Evolutionary conservation across 2,797 vertebrate species (phyloP), one percentile per base, ranked within the genome.

Genomic region (Channallabes apus): DNA sequence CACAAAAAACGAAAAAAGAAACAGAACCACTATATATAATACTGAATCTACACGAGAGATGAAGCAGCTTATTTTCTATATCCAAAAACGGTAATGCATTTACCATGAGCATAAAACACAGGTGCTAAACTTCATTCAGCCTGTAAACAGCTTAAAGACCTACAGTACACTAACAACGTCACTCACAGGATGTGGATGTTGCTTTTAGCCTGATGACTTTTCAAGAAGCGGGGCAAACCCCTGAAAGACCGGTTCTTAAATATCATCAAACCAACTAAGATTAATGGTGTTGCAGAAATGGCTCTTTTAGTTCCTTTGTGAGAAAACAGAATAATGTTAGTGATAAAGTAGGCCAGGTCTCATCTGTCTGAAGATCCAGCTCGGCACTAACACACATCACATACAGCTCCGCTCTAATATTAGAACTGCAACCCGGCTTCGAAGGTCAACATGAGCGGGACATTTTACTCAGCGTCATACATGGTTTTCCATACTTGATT

Each of bases 361-460:
- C 73, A 9, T 86, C 82, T 80, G 84, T 76, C 80, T 76, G 24
- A 46, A 29, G 82, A 81, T 72, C 46, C 73, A 68, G 32, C 82
- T 86, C 65, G 75, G 87, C 58, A 83, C 73, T 75, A 84, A 58
- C 64, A 84, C 78, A 79, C 73, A 68, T 56, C 81, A 61, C 12
- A 58, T 72, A n/a, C 69, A 29, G 56, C 65, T 41, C 1, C 12
- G 7, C 69, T 61, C 69, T 83, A 83, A 64, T 75, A 73, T 73
- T 83, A 83, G 68, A 62, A 62, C 15, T 41, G 35, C 32, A 84
- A 32, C 83, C 83, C 64, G 79, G 83, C 59, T 78, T 84, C 75
- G 69, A 35, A 59, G 46, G 56, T 78, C 22, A 71, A 82, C 71
- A 82, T 17, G 11, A 61, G 38, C 54, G 46, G 27, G 51, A 54